Conservation (phyloP, 2,888 invertebrate genomes). For the Parochlus steinenii region DNA sequence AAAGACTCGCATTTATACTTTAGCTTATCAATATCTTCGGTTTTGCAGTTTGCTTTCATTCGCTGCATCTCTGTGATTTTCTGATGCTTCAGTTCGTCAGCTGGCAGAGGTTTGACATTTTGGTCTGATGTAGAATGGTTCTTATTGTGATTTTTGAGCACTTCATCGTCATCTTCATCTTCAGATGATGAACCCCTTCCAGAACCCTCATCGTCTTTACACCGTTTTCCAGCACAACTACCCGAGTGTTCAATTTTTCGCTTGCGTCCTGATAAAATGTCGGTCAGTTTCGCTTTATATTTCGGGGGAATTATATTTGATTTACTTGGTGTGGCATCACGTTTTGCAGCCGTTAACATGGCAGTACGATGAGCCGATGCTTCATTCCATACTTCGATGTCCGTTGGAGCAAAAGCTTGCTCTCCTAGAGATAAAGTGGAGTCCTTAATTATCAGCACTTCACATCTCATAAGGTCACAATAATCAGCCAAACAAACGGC, state of each 20-base stretch:
- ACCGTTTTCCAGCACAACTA: no score
- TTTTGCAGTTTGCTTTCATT: slow-evolving; percentile 63
- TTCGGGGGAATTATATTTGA: slow-evolving; percentile 4
- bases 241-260: slow-evolving; percentile 12
- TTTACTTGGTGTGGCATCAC: slow-evolving; percentile 15
- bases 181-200: slow-evolving; percentile 30
- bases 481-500: slow-evolving; percentile 85
- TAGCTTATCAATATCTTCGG: slow-evolving; percentile 57
- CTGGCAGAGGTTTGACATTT: no score
- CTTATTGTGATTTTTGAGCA: slow-evolving; percentile 35
- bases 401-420: slow-evolving; percentile 50
- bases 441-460: slow-evolving; percentile 64
- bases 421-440: slow-evolving; percentile 42
- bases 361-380: slow-evolving; percentile 50
- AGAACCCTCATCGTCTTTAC: slow-evolving; percentile 27
- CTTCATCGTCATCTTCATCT: slow-evolving; percentile 34
- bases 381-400: slow-evolving; percentile 73
- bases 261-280: slow-evolving; percentile 2
- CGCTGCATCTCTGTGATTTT: slow-evolving; percentile 50
- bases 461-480: slow-evolving; percentile 92
- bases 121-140: no score
- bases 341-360: slow-evolving; percentile 25
- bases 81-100: slow-evolving; percentile 46
- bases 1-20: slow-evolving; percentile 55
- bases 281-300: slow-evolving; percentile 6